Evolutionary conservation across 2,888 invertebrate species (phyloP), one percentile per base, ranked within the genome.

Genomic region (Dolichopus griseipennis): DNA sequence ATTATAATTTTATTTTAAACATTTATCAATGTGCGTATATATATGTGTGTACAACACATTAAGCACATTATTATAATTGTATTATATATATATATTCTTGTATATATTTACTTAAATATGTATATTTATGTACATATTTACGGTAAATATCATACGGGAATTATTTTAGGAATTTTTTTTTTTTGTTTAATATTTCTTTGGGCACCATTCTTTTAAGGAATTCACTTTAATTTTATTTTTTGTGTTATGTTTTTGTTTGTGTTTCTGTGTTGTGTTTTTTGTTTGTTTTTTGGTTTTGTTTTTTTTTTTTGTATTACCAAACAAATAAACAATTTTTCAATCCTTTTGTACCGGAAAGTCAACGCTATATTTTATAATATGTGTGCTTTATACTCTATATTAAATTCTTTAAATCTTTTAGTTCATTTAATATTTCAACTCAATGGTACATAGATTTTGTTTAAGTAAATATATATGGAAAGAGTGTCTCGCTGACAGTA

Each of bases 301-400:
- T 15, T 52, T 18, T 15, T 52, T n/a, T 52, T 18, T n/a, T 12
- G 1, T 52, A 52, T 12, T 18, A 52, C 12, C 52, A 52, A 52
- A 52, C 52, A 52, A 52, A 52, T 52, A 52, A 52, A 27, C 27
- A 27, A 52, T 52, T 52, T 52, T 52, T 6, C 15, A 52, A 52
- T 52, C 52, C 52, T 52, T 52, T 52, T 52, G 52, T 52, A 52
- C 15, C 52, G 52, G 15, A 52, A 52, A 52, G 52, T 52, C 52
- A 52, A 12, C 52, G 9, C n/a, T 52, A 52, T 52, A 18, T 52
- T 52, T 52, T 52, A 18, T 41, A 27, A 12, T n/a, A n/a, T 41
- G 9, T 52, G 52, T 52, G 6, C n/a, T 52, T 41, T 52, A 18
- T 52, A 3, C 18, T 52, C 2, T 18, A 15, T 52, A 18, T 18